Evolutionary conservation across 2,113 vertebrate genomes (phyloP).

Genomic region (Sorex araneus): DNA sequence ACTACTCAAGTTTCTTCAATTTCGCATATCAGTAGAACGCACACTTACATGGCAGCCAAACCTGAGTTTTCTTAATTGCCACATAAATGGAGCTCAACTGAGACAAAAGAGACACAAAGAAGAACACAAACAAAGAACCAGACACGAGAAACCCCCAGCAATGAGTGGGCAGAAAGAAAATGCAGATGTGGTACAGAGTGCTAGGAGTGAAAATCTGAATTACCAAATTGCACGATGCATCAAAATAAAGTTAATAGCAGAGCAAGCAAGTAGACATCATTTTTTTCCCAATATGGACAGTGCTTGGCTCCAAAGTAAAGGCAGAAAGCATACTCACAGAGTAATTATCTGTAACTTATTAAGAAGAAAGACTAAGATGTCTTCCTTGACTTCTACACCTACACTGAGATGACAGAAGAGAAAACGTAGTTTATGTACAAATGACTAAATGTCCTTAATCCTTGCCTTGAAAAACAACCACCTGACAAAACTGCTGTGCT

Average conservation of each 20-base stretch:
- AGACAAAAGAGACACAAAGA: no score
- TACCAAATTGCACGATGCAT: background rate
- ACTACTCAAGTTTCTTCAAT: no score
- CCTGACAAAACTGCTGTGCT: background rate
- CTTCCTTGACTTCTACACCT: slow-evolving; percentile 38
- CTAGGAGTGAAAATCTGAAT: background rate
- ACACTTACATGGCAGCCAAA: background rate
- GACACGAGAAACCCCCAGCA: background rate
- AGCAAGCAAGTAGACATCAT: slow-evolving; percentile 39
- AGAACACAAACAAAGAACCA: background rate
- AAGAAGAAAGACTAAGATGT: slow-evolving; percentile 52
- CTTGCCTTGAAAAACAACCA: background rate
- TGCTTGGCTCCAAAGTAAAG: slow-evolving; percentile 15
- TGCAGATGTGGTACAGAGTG: background rate
- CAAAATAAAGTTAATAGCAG: slow-evolving; percentile 44
- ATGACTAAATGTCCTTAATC: slow-evolving; percentile 64
- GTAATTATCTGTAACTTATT: slow-evolving; percentile 60
- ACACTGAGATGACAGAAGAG: slow-evolving; percentile 29
- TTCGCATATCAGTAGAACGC: background rate
- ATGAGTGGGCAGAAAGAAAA: background rate
- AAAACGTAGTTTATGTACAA: slow-evolving; percentile 12
- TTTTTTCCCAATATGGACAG: background rate
- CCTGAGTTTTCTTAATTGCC: background rate
- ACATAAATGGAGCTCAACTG: background rate
- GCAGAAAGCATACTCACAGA: slow-evolving; percentile 29